These are phyloP conservation scores for Arvicanthis niloticus DNA, from an alignment of 2,113 vertebrate species.

Conservation along the genomic window DNA sequence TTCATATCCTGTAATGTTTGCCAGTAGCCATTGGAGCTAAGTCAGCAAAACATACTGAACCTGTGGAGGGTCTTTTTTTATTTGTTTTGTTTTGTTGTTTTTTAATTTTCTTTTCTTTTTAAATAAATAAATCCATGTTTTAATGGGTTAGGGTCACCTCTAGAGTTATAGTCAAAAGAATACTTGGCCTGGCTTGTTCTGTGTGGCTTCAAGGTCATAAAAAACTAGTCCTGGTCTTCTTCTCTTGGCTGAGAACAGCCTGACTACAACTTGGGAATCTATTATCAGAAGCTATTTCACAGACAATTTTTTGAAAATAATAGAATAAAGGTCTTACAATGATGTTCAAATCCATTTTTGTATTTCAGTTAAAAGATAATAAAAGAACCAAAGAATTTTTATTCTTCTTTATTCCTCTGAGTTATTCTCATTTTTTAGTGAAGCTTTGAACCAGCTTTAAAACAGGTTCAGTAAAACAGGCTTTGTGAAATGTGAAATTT, in stretches of 20 bases:
- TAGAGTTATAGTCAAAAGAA: background rate
- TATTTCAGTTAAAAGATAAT: background rate
- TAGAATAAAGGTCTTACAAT: background rate
- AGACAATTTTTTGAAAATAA: background rate
- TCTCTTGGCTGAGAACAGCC: background rate
- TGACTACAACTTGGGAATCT: background rate
- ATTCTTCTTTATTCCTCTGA: background rate
- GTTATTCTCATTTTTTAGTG: background rate
- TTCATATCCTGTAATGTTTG: background rate
- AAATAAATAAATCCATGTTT: background rate
- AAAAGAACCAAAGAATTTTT: background rate
- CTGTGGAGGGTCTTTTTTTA: background rate
- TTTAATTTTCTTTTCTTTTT: background rate
- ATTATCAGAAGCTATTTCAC: background rate
- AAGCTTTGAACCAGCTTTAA: background rate
- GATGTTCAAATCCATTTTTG: background rate
- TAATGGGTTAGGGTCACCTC: background rate
- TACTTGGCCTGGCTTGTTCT: background rate
- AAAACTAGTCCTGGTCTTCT: background rate
- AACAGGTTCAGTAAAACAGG: no score
- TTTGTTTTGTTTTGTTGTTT: background rate
- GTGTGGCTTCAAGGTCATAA: background rate
- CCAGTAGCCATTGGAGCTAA: background rate
- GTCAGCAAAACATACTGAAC: background rate
- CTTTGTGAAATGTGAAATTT: background rate